Base-by-base conservation (phyloP, 2,888 invertebrate genomes). In the Temnothorax unifasciatus region DNA sequence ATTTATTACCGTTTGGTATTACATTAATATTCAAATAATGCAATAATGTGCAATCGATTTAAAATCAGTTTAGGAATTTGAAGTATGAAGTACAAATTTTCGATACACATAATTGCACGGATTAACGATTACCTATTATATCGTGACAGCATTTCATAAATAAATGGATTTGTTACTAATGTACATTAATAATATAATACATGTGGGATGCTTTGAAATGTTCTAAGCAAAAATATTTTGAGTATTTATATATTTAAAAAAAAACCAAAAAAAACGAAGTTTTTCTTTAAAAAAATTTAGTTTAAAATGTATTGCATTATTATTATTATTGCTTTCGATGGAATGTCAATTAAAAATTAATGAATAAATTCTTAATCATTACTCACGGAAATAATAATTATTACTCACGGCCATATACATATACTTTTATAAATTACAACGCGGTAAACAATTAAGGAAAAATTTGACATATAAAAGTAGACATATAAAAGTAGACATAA, bases 11-110 rank as follows among this genome's bases (percentile, higher is more conserved):
- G 29, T 13, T 44, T 25, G 41, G 8, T 8, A 13, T 74, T 44
- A 41, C 13, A 25, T 76, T 64, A 41, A 64, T 75, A 38, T 11
- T n/a, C 29, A 41, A 66, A 50, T 77, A 77, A 54, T 41, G 13
- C 52, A 25, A 66, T 34, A 77, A 66, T 41, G 18, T 15, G 4
- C n/a, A 47, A 21, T 54, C 11, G n/a, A 29, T 77, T 41, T 38
- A 18, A 52, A 76, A 54, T 52, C 1, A n/a, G 2, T 54, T 41
- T 5, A 44, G 44, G 44, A 57, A 68, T 68, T 41, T 57, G 8
- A 34, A 25, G 44, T 15, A 41, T n/a, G n/a, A 68, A 38, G 18
- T 47, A 29, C 13, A 34, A 18, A 44, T 47, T 59, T 69, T 69
- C 21, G 34, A 11, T 9, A n/a, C 25, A 18, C 21, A 61, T 52